Conservation (phyloP, 1,140 invertebrate species). For the Phocides pigmalion region DNA sequence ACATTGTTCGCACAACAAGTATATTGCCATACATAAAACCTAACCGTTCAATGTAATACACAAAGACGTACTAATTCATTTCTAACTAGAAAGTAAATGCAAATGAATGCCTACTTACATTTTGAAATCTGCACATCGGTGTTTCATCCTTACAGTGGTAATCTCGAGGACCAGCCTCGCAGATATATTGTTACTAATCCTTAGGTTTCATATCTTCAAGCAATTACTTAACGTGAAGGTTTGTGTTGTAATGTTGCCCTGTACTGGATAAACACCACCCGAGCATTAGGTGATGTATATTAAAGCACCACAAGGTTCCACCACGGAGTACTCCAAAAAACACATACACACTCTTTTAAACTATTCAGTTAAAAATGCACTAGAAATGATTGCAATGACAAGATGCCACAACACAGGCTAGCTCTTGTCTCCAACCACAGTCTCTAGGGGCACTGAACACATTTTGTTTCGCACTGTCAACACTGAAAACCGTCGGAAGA, state of each 20-base stretch:
- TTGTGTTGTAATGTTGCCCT: constrained; percentile 5
- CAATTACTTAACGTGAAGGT: not conserved
- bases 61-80: not conserved
- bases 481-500: constrained; percentile 35
- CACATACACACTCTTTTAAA: constrained; percentile 50
- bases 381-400: constrained; percentile 41
- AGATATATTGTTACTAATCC: constrained; percentile 7
- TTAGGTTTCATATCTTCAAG: constrained; percentile 26
- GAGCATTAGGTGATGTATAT: constrained; percentile 50
- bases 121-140: constrained; percentile 30
- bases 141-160: constrained; percentile 24
- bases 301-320: constrained; percentile 39
- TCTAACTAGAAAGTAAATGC: constrained; percentile 8
- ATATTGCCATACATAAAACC: too few species aligned
- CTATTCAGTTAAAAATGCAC: constrained; percentile 43
- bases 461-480: constrained; percentile 50
- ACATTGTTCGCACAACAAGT: too few species aligned
- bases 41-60: not conserved
- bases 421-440: constrained; percentile 34
- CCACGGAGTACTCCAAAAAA: constrained; percentile 29
- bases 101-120: constrained; percentile 15
- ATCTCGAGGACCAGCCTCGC: constrained; percentile 3
- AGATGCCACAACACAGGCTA: constrained; percentile 41
- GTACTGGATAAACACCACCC: constrained; percentile 48
- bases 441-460: constrained; percentile 42